Base-by-base conservation (phyloP, 2,797 vertebrate species). In the Aldrovandia affinis region DNA sequence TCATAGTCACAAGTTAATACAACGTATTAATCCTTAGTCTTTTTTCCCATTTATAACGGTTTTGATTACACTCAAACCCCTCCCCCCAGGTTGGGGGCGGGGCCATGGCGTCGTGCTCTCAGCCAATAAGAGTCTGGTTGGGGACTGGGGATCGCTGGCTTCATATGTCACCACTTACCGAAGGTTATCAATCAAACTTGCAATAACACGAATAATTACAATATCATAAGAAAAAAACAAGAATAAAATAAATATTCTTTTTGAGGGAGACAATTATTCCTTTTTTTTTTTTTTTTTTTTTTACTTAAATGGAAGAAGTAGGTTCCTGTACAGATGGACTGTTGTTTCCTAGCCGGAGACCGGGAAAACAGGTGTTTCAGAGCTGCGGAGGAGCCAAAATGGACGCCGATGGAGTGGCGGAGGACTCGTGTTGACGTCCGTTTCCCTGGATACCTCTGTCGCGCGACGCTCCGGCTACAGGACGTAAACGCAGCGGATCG, bases 1-100 rank as follows among this genome's bases (percentile, higher is more conserved):
- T 82, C 42, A 81, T n/a, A n/a, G n/a, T n/a, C 20, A 82, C 42
- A 82, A 33, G 28, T 82, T 70, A 82, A 82, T 30, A 68, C 12
- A 52, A 50, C 14, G 14, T 63, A 9, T 9, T 3, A 50, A 82
- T 65, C 68, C 22, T 82, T 82, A 8, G 20, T 78, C 0, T 52
- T 52, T 80, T 80, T 80, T 28, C 55, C 55, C 30, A 55, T 15
- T 54, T 57, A 47, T 77, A 77, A 44, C 47, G 39, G 22, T 77
- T 47, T 14, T 77, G 73, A 47, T 77, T 47, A 47, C 68, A 42
- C 73, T 22, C 73, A 77, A 42, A 52, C 50, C 25, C 39, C 33
- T 77, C 42, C 20, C 39, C 68, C 73, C 15, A 42, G 73, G 22
- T 47, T 5, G 7, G 25, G 20, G 39, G 73, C 73, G n/a, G 73